Conservation (phyloP, 1,140 invertebrate species). For the Heliothis subflexa region DNA sequence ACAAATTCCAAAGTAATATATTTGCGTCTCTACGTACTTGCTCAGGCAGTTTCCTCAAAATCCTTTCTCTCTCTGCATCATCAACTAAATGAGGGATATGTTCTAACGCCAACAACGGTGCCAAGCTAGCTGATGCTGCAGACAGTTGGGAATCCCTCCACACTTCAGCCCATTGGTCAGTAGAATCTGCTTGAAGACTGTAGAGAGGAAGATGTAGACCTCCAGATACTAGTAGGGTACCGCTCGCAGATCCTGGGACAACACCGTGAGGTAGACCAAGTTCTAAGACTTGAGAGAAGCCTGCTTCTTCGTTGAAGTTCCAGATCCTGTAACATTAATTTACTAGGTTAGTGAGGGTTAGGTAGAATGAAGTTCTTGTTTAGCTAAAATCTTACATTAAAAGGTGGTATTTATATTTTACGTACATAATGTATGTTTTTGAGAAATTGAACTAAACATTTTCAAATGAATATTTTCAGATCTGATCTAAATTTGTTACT, state of each 20-base stretch:
- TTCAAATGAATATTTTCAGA: no score
- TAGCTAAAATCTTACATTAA: no score
- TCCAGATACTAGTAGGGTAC: constrained; percentile 87
- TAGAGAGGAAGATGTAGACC: constrained; percentile 87
- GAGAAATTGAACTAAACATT: no score
- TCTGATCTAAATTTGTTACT: no score
- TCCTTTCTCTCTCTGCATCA: constrained; percentile 76
- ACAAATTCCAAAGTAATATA: no score
- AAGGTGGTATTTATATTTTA: no score
- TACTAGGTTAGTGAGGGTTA: no score
- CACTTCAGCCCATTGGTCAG: constrained; percentile 73
- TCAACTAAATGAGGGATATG: constrained; percentile 85
- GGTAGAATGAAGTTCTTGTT: no score
- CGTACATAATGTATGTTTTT: no score
- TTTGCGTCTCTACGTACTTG: no score
- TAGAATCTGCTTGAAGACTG: constrained; percentile 68
- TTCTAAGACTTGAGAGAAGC: constrained; percentile 89
- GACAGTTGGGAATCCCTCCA: constrained; percentile 79
- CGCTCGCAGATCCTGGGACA: constrained; percentile 88
- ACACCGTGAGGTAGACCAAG: constrained; percentile 88
- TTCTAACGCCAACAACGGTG: constrained; percentile 80
- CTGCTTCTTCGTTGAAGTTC: constrained; percentile 90
- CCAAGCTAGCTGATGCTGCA: constrained; percentile 74
- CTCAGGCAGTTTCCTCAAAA: constrained; percentile 84
- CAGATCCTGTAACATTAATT: constrained; percentile 84